These are phyloP conservation scores for Cirrhinus mrigala DNA, from an alignment of 2,797 vertebrate genomes.

Conservation along the genomic window DNA sequence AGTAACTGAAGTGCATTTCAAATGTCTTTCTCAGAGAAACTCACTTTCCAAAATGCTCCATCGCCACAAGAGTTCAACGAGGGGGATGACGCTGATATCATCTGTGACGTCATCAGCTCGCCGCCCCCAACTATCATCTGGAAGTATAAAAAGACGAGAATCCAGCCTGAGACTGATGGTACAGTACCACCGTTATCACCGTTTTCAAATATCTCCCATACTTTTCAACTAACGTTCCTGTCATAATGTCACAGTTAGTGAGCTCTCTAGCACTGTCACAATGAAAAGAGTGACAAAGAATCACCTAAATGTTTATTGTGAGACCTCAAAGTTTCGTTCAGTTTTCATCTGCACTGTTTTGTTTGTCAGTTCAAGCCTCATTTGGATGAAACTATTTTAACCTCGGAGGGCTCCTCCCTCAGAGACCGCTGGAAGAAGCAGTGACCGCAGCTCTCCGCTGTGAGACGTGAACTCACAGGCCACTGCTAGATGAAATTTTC, in stretches of 20 bases:
- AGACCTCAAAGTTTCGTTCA: slow-evolving; percentile 52
- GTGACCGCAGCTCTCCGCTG: slow-evolving; percentile 69
- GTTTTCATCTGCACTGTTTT: slow-evolving; percentile 53
- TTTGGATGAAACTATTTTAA: slow-evolving; percentile 70
- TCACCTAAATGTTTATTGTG: slow-evolving; percentile 43
- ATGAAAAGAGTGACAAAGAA: slow-evolving; percentile 56
- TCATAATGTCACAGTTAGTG: slow-evolving; percentile 24
- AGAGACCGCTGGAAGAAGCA: slow-evolving; percentile 65
- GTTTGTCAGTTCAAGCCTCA: slow-evolving; percentile 47
- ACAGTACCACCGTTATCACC: background rate
- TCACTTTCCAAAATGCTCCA: slow-evolving; percentile 92
- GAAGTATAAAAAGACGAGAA: slow-evolving; percentile 88
- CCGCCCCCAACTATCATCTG: slow-evolving; percentile 92
- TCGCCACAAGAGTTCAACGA: slow-evolving; percentile 95
- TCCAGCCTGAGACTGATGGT: slow-evolving; percentile 93
- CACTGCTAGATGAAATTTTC: slow-evolving; percentile 75
- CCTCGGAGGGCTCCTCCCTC: slow-evolving; percentile 69
- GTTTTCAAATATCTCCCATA: slow-evolving; percentile 2
- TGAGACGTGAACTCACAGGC: slow-evolving; percentile 66
- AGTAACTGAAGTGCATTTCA: slow-evolving; percentile 6
- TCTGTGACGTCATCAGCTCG: slow-evolving; percentile 93
- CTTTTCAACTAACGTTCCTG: slow-evolving; percentile 6
- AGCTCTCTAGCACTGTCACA: slow-evolving; percentile 36
- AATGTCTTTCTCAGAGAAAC: slow-evolving; percentile 85
- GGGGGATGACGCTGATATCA: slow-evolving; percentile 89